Conservation (phyloP, 2,888 invertebrate genomes). For the Microctonus hyperodae region DNA sequence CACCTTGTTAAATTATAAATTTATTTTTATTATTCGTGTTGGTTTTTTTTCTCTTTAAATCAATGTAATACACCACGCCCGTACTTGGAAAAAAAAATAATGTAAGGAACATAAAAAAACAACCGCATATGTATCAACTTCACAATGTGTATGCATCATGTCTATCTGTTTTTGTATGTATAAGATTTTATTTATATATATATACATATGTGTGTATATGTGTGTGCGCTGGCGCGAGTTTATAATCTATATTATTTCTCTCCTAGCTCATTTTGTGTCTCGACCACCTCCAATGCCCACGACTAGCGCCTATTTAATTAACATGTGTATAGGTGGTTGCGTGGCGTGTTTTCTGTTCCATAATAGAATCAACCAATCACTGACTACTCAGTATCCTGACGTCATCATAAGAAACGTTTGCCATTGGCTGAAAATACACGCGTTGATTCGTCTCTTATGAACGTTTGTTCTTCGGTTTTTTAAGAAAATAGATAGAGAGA, state of each 20-base stretch:
- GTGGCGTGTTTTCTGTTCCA: slow-evolving; percentile 62
- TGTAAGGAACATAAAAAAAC: background rate
- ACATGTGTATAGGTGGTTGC: slow-evolving; percentile 61
- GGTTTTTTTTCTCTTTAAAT: background rate
- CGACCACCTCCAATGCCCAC: slow-evolving; percentile 11
- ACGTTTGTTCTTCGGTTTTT: slow-evolving; percentile 11
- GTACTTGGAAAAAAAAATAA: slow-evolving; percentile 1
- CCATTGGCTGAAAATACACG: slow-evolving; percentile 49
- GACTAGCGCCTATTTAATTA: slow-evolving; percentile 56
- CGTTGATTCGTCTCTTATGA: slow-evolving; percentile 34
- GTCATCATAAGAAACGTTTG: slow-evolving; percentile 47
- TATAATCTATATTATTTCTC: slow-evolving; percentile 3
- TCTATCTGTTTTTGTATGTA: too few relatives aligned
- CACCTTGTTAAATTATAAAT: slow-evolving; percentile 34
- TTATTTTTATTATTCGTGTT: slow-evolving; percentile 1
- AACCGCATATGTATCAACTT: background rate
- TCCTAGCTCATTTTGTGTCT: slow-evolving; percentile 22
- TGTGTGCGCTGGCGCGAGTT: background rate
- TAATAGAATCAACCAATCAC: slow-evolving; percentile 60
- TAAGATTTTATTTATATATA: too few relatives aligned
- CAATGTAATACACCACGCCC: slow-evolving; percentile 31
- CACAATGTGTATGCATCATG: background rate
- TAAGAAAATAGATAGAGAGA: background rate
- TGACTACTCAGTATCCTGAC: slow-evolving; percentile 52
- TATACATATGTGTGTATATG: background rate